phyloP scores from a whole-genome alignment of 2,113 vertebrate genomes.

The Dolichotis patagonum region DNA sequence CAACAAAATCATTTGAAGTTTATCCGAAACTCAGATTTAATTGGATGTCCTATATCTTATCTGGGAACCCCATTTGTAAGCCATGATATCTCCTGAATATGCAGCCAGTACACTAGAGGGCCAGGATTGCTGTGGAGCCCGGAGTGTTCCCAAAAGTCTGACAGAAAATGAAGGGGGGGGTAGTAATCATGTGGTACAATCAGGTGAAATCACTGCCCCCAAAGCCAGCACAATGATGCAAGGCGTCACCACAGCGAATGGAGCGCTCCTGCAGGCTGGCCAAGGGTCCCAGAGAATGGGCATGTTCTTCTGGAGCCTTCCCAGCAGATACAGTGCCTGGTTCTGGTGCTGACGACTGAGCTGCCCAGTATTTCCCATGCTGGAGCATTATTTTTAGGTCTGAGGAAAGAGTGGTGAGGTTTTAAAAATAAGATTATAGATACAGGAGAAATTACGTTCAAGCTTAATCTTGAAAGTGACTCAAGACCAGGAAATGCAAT shows the following conservation, averaged over 20 bases:
- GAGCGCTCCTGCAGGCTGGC: not conserved
- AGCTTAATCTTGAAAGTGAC: not conserved
- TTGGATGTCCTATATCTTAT: not conserved
- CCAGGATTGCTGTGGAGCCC: not conserved
- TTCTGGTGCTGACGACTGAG: constrained; percentile 28
- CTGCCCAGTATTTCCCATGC: not conserved
- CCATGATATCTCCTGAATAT: not conserved
- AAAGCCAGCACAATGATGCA: not conserved
- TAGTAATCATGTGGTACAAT: not conserved
- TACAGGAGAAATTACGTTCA: not conserved
- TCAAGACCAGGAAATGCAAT: constrained; percentile 17
- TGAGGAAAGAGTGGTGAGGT: constrained; percentile 28
- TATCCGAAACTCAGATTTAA: constrained; percentile 50
- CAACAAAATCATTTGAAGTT: not conserved
- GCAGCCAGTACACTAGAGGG: not conserved
- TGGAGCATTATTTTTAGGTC: constrained; percentile 70
- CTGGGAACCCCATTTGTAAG: not conserved
- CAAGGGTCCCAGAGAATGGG: not conserved
- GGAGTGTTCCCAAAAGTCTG: constrained; percentile 49
- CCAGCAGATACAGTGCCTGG: constrained; percentile 35
- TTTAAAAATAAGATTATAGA: constrained; percentile 63
- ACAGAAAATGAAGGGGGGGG: not conserved
- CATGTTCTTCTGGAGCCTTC: not conserved
- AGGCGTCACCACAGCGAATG: not conserved
- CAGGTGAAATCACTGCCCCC: not conserved